Conservation (phyloP, 2,113 vertebrate species). For the Tupaia tana region DNA sequence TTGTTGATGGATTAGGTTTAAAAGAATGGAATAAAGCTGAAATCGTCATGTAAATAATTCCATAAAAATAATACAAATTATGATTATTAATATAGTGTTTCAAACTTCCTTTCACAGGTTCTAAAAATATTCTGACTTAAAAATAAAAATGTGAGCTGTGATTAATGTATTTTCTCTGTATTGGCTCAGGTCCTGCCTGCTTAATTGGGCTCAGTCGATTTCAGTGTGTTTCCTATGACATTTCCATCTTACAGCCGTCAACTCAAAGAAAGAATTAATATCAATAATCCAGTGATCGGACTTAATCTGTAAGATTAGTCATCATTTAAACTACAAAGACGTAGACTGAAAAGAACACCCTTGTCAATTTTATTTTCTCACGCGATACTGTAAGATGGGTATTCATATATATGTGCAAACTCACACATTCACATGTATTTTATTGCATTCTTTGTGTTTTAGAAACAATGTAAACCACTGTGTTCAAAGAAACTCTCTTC, state of each 20-base stretch:
- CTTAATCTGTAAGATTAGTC: constrained; percentile 75
- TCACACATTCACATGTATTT: constrained; percentile 37
- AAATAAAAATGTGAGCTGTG: constrained; percentile 22
- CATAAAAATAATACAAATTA: not conserved
- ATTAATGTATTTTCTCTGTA: constrained; percentile 52
- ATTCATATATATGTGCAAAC: constrained; percentile 26
- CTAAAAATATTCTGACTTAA: constrained; percentile 48
- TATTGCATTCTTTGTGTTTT: constrained; percentile 60
- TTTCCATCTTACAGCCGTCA: constrained; percentile 68
- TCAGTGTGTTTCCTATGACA: constrained; percentile 54
- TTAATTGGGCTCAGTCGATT: constrained; percentile 70
- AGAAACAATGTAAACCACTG: constrained; percentile 55
- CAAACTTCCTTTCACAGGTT: constrained; percentile 13
- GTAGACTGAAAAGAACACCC: constrained; percentile 38
- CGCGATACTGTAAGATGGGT: not conserved
- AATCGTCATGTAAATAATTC: not conserved
- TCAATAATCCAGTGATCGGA: constrained; percentile 70
- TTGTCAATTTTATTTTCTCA: constrained; percentile 64
- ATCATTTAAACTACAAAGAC: constrained; percentile 55
- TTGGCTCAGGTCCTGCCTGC: constrained; percentile 51
- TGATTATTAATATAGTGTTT: constrained; percentile 1
- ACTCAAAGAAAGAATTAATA: constrained; percentile 73
- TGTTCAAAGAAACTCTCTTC: constrained; percentile 60
- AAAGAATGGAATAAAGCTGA: constrained; percentile 36
- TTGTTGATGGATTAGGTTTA: constrained; percentile 39